phyloP scores from a whole-genome alignment of 2,797 vertebrate species.

The Rhinichthys osculus region DNA sequence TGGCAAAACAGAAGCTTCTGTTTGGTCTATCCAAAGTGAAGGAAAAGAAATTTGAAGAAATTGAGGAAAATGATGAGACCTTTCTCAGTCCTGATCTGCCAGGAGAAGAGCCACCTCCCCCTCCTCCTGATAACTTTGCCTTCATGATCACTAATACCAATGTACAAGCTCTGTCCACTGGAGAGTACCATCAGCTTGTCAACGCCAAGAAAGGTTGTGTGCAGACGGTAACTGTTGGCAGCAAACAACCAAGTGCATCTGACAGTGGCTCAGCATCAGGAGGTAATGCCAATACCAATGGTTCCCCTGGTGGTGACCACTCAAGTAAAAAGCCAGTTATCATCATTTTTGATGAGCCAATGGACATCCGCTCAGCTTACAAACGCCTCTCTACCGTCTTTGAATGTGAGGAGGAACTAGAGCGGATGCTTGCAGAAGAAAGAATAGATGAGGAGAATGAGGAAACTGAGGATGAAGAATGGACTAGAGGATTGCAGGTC shows the following conservation, averaged over 20 bases:
- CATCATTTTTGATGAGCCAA: constrained; percentile 97
- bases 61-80: constrained; percentile 73
- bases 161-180: constrained; percentile 91
- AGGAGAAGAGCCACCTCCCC: constrained; percentile 84
- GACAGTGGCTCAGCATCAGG: constrained; percentile 65
- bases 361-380: constrained; percentile 96
- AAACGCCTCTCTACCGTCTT: constrained; percentile 98
- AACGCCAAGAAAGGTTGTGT: constrained; percentile 86
- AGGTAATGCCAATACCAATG: constrained; percentile 73
- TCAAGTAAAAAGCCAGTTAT: constrained; percentile 94
- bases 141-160: constrained; percentile 97
- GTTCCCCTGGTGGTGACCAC: constrained; percentile 68
- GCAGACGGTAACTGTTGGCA: constrained; percentile 84
- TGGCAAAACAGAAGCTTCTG: constrained; percentile 65
- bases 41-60: constrained; percentile 58
- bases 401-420: constrained; percentile 95
- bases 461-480: constrained; percentile 73
- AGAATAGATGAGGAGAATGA: constrained; percentile 91
- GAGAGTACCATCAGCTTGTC: constrained; percentile 93
- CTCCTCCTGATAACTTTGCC: constrained; percentile 90
- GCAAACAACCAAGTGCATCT: constrained; percentile 77
- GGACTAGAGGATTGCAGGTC: constrained; percentile 53
- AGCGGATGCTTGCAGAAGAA: constrained; percentile 90
- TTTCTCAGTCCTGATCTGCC: constrained; percentile 76
- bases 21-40: constrained; percentile 67